These are phyloP conservation scores for Donacobius atricapilla DNA, from an alignment of 2,113 vertebrate genomes.

Conservation along the genomic window DNA sequence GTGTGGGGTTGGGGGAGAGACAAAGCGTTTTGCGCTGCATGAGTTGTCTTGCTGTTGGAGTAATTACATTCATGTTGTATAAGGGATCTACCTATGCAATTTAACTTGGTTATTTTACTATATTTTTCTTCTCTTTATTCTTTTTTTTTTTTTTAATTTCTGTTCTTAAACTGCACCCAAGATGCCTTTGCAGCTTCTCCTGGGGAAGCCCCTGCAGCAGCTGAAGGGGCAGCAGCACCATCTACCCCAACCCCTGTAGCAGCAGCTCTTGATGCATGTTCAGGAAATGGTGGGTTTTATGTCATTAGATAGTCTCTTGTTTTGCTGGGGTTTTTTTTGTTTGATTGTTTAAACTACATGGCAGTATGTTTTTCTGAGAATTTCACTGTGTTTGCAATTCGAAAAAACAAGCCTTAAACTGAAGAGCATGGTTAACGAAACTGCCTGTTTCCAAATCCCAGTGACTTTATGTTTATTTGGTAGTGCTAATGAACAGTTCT, in stretches of 20 bases:
- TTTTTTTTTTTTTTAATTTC: conserved; percentile 73
- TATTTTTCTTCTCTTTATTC: conserved; percentile 80
- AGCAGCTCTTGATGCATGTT: conserved; percentile 91
- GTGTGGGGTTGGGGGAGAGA: not conserved
- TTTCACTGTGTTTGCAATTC: not conserved
- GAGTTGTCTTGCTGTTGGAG: conserved; percentile 29
- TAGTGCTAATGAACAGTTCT: not conserved
- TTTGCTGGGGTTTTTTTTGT: not conserved
- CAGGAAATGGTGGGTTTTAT: conserved; percentile 96
- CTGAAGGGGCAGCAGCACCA: conserved; percentile 84
- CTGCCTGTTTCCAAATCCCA: conserved; percentile 21
- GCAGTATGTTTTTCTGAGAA: conserved; percentile 64
- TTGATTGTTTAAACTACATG: conserved; percentile 56
- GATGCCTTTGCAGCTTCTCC: conserved; percentile 98
- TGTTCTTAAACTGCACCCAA: conserved; percentile 82
- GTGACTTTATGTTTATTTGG: conserved; percentile 14
- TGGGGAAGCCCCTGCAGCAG: conserved; percentile 88
- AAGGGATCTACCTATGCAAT: conserved; percentile 74
- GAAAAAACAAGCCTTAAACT: conserved; percentile 54
- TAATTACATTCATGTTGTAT: conserved; percentile 74
- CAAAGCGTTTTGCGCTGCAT: not conserved
- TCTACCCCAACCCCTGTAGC: conserved; percentile 86
- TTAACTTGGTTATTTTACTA: conserved; percentile 77
- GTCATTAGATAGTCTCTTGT: conserved; percentile 67
- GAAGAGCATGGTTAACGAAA: conserved; percentile 66